Evolutionary conservation across 1,140 invertebrate species (phyloP).

Genomic region (Antheraea pernyi): DNA sequence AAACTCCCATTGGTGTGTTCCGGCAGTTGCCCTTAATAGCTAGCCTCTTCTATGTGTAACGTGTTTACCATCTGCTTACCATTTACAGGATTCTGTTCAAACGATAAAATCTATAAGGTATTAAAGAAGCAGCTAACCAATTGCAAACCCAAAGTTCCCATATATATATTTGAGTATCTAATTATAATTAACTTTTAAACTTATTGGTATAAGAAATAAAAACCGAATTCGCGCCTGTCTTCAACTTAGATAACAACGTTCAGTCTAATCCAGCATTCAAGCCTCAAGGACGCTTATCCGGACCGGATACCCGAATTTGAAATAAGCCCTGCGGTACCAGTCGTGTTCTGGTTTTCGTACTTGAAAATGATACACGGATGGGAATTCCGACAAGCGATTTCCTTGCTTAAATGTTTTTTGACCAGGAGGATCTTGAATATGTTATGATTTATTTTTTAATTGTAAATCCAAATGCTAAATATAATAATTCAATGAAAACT

Average conservation of each 20-base stretch:
- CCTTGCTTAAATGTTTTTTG: neutral
- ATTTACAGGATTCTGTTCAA: too few relatives aligned
- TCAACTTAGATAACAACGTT: slow-evolving; percentile 25
- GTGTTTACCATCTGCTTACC: too few relatives aligned
- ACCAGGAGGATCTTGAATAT: neutral
- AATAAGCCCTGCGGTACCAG: slow-evolving; percentile 24
- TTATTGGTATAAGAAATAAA: neutral
- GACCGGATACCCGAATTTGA: slow-evolving; percentile 25
- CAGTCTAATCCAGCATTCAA: slow-evolving; percentile 28
- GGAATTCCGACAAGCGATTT: slow-evolving; percentile 8
- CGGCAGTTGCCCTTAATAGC: too few relatives aligned
- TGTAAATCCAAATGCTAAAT: neutral
- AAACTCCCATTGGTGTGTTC: too few relatives aligned
- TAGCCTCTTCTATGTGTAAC: too few relatives aligned
- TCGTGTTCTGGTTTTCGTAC: slow-evolving; percentile 4
- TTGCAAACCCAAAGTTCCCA: too few relatives aligned
- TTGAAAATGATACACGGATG: slow-evolving; percentile 14
- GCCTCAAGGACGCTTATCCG: slow-evolving; percentile 18
- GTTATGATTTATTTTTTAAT: too few relatives aligned
- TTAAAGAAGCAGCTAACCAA: too few relatives aligned
- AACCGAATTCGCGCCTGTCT: neutral
- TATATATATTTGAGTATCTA: too few relatives aligned
- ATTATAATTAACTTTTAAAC: neutral
- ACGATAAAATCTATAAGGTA: too few relatives aligned
- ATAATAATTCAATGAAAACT: neutral